phyloP scores from a whole-genome alignment of 92 coral and sea anemone species.

The Bergia puertoricense region DNA sequence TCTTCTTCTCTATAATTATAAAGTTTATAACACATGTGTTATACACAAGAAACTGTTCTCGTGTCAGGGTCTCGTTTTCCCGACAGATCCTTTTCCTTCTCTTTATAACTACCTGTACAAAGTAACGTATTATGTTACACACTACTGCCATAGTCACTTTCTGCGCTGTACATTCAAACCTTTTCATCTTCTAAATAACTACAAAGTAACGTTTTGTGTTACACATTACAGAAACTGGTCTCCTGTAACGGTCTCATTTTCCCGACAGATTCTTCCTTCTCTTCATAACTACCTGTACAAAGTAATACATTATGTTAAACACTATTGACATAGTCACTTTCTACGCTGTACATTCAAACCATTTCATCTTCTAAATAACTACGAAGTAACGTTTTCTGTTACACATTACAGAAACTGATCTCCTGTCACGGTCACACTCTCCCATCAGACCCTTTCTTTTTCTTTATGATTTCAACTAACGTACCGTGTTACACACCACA shows the following conservation, averaged over 20 bases:
- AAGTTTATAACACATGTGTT: not conserved
- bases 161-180: conserved; percentile 45
- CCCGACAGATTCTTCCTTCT: too few relatives aligned
- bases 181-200: not conserved
- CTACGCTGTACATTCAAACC: conserved; percentile 47
- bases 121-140: too few relatives aligned
- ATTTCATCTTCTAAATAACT: not conserved
- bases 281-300: too few relatives aligned
- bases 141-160: conserved; percentile 78
- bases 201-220: not conserved
- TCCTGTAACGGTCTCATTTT: not conserved
- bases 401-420: not conserved
- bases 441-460: too few relatives aligned
- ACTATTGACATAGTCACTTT: conserved; percentile 78
- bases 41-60: not conserved
- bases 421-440: not conserved
- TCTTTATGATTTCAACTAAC: not conserved
- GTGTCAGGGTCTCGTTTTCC: not conserved
- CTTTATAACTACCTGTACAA: too few relatives aligned
- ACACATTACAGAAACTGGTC: not conserved
- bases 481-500: not conserved
- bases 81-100: too few relatives aligned
- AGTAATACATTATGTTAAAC: too few relatives aligned
- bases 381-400: not conserved
- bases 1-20: not conserved